Base-by-base conservation (phyloP, 2,113 vertebrate species). In the Hystrix cristata region DNA sequence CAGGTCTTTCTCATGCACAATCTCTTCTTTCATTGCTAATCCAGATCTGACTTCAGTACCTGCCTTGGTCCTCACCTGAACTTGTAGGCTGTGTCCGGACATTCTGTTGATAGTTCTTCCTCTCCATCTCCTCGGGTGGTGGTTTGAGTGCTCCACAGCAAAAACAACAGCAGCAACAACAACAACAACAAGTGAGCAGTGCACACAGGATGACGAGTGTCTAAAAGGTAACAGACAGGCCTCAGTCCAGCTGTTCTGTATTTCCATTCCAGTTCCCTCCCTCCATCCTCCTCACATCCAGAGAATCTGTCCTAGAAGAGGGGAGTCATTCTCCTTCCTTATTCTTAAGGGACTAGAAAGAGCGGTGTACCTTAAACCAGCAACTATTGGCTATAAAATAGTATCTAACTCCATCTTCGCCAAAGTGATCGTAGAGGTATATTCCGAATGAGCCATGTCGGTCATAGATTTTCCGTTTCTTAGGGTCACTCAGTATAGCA, bases 331-430 rank as follows among this genome's bases (percentile, higher is more conserved):
- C 46, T 16, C 87, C 12, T 15, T 89, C 29, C 90, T 93, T 69
- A 83, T 78, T 90, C 38, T 92, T 95, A 91, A 90, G 31, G 62
- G 79, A 60, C 29, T 60, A 90, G 62, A 43, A 91, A 84, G 76
- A 84, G 87, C 25, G 15, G 48, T 98, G 97, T 97, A 99, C 99
- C 99, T 99, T 99, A 98, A 99, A 99, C 99, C 99, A 99, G 98
- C 99, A 99, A 95, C 99, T 99, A 97, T 99, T 99, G 98, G 99
- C 98, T 83, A 99, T 98, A 98, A 99, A 99, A 98, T 99, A 99
- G 95, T 99, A 99, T 92, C 98, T 99, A 98, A 99, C 99, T 0
- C 99, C 99, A 62, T 99, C 99, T 87, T 99, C 99, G 1, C 99
- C 99, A 5, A 99, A 99, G 98, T 99, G 99, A 91, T 99, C 99